Percentiles rank a stretch among this genome's conserved stretches.
Conservation (phyloP, 2,888 invertebrate genomes). For the Panopea generosa region DNA sequence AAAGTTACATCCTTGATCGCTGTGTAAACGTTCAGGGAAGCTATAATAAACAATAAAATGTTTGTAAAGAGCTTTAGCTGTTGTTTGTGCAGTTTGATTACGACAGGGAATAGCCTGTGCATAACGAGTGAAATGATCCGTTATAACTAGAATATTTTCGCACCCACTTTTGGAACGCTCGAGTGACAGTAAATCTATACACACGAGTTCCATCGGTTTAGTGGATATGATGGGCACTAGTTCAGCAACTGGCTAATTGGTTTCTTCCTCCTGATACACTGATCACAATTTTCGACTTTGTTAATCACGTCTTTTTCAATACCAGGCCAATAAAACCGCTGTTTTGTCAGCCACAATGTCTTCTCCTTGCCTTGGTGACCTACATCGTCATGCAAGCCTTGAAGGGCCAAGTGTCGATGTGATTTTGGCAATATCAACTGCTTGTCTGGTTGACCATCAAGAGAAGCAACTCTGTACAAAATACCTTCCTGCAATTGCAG, state of each 20-base stretch:
- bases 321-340: slow-evolving; percentile 18
- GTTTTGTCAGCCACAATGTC: slow-evolving; percentile 20
- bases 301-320: background rate
- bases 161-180: slow-evolving; percentile 28
- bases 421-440: slow-evolving; percentile 2
- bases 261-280: background rate
- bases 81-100: too few species aligned
- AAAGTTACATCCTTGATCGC: too few species aligned
- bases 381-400: background rate
- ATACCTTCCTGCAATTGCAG: background rate
- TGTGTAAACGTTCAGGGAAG: too few species aligned
- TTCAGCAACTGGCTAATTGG: slow-evolving; percentile 9
- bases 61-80: too few species aligned
- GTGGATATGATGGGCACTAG: slow-evolving; percentile 23
- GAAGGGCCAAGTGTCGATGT: background rate
- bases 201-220: slow-evolving; percentile 45
- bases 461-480: slow-evolving; percentile 13
- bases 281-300: background rate
- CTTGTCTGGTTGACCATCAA: slow-evolving; percentile 10
- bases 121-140: slow-evolving; percentile 25
- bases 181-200: slow-evolving; percentile 41
- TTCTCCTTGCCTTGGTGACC: slow-evolving; percentile 30
- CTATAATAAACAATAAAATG: too few species aligned
- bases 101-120: too few species aligned
- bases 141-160: slow-evolving; percentile 11